A percentile compares a stretch with the other conserved stretches of the same genome.
Conservation (phyloP, 2,113 vertebrate species). For the Apistogramma diplotaenia region DNA sequence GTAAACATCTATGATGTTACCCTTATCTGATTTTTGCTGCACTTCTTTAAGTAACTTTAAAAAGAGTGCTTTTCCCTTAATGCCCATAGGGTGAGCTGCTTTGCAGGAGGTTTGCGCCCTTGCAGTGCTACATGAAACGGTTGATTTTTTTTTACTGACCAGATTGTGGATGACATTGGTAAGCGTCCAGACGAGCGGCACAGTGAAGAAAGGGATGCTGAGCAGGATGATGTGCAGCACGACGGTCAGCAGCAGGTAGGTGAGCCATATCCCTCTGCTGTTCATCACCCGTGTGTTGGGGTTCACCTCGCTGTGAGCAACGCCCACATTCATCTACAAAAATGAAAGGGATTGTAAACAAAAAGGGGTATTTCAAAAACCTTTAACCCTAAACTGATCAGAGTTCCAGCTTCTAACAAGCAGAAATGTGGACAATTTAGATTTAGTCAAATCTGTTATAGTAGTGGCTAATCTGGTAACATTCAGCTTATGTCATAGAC, state of each 20-base stretch:
- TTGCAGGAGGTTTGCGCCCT: too few relatives aligned
- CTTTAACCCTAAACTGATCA: neutral
- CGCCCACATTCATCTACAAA: slow-evolving; percentile 91
- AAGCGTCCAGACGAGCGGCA: slow-evolving; percentile 91
- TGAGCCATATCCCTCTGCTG: slow-evolving; percentile 92
- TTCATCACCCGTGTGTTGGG: slow-evolving; percentile 95
- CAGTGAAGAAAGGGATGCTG: slow-evolving; percentile 92
- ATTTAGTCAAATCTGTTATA: neutral
- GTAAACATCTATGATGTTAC: too few relatives aligned
- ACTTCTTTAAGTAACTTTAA: too few relatives aligned
- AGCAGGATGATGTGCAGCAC: slow-evolving; percentile 86
- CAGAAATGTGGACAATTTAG: neutral
- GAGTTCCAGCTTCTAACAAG: neutral
- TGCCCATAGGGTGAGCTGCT: too few relatives aligned
- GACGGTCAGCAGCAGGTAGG: slow-evolving; percentile 86
- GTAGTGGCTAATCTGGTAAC: neutral
- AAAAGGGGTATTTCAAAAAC: neutral
- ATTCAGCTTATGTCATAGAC: neutral
- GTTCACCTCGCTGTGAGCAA: slow-evolving; percentile 96
- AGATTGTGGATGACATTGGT: slow-evolving; percentile 95
- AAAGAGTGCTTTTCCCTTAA: too few relatives aligned
- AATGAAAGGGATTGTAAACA: neutral
- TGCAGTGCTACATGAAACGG: neutral
- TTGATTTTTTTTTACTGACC: slow-evolving; percentile 78
- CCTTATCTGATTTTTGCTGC: too few relatives aligned